Base-by-base conservation (phyloP, 1,140 invertebrate species). In the Thalassaphorura encarpata region DNA sequence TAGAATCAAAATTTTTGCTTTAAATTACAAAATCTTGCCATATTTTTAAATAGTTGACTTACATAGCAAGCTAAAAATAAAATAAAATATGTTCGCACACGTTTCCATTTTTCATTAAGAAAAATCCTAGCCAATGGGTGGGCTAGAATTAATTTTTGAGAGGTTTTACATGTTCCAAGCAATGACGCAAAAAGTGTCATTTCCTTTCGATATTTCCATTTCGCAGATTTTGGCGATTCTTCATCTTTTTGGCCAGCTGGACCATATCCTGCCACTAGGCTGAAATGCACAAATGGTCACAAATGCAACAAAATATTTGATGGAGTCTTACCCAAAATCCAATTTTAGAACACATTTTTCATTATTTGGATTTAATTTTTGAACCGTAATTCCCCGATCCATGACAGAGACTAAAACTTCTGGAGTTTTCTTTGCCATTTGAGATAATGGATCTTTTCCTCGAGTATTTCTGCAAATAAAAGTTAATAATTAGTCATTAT, bases 61-160 rank as follows among this genome's bases (percentile, higher is more conserved):
- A 53, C 5, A 3, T 43, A 8, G n/a, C 23, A 11, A 4, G 8
- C 33, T 41, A 36, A n/a, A 15, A 52, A 50, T 6, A 39, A 19
- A 43, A 39, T 51, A 31, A 60, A 64, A 13, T 56, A 45, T 31
- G 54, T 58, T 13, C 59, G 48, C 18, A 64, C 53, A 27, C 55
- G 55, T 28, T 48, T 48, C 62, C 62, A 64, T 31, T 64, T 64
- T 28, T 56, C 54, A n/a, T 61, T 53, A 16, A 64, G 45, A 41
- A 64, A 61, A 19, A 61, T 42, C 3, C 39, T 26, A 21, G 59
- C 54, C 16, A 60, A 47, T 5, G 62, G 62, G 51, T 64, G 58
- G 0, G 16, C 61, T 54, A n/a, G n/a, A n/a, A 19, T 59, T 52
- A 41, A 57, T 57, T 23, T 54, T 18, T 42, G 40, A 3, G 40